phyloP scores from a whole-genome alignment of 2,797 vertebrate genomes.

The Limnodromus scolopaceus region DNA sequence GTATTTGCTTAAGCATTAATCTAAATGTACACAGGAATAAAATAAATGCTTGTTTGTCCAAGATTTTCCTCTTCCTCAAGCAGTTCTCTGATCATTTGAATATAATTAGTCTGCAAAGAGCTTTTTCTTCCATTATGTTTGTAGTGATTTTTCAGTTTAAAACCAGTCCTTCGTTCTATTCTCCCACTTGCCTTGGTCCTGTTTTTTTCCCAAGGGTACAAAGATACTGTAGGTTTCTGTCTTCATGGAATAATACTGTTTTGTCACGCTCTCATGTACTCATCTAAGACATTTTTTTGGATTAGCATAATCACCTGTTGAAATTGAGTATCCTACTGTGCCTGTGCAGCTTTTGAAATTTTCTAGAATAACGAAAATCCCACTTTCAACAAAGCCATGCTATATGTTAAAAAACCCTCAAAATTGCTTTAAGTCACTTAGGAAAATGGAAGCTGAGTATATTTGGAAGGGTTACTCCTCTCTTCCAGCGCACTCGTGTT shows the following conservation, averaged over 20 bases:
- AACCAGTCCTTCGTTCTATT: neutral
- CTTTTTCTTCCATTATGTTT: neutral
- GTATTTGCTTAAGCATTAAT: neutral
- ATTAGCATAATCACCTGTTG: neutral
- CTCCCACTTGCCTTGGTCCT: neutral
- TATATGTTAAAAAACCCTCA: accelerated
- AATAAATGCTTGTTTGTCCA: neutral
- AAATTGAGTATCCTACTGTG: neutral
- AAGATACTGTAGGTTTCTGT: neutral
- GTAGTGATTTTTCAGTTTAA: neutral
- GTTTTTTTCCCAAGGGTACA: neutral
- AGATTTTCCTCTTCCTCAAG: neutral
- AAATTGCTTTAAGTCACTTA: no score
- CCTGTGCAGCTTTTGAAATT: neutral
- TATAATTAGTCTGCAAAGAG: neutral
- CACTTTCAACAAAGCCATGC: neutral
- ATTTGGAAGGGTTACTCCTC: neutral
- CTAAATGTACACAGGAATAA: neutral
- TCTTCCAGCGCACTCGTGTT: neutral
- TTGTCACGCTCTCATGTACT: neutral
- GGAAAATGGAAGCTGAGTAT: neutral
- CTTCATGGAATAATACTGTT: neutral
- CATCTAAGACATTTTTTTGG: neutral
- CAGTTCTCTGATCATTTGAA: neutral
- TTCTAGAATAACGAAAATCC: neutral